Base-by-base conservation (phyloP, 2,888 invertebrate species). In the Mythimna ferrago region DNA sequence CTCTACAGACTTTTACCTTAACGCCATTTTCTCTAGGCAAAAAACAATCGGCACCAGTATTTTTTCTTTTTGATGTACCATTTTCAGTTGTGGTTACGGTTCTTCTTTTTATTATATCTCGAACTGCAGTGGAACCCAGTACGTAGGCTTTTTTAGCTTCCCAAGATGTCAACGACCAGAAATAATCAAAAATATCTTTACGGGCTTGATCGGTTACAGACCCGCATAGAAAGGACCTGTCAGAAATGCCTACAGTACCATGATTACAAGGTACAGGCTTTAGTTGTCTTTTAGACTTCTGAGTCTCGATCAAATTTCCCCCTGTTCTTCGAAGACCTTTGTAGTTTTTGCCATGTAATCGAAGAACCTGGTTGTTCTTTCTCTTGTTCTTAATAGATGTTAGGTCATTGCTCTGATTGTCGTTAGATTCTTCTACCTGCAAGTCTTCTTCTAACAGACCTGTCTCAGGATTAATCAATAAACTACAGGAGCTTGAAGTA, bases 111-210 rank as follows among this genome's bases (percentile, higher is more conserved):
- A 61, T 51, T 51, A 69, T 41, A 44, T 62, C 19, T 62, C 69
- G 41, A 35, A 48, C 53, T 61, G 38, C 53, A 62, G 41, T 56
- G 56, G 56, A 56, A 56, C 56, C 56, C 26, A 56, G 56, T 38
- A 60, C 53, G 51, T 68, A 68, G 35, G 68, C 68, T 60, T 61
- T 58, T 51, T 68, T 68, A 53, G 68, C 68, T 68, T 68, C 35
- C 68, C 68, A 68, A 44, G 48, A 44, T 61, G 68, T 44, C 61
- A n/a, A n/a, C n/a, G n/a, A n/a, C n/a, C n/a, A n/a, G n/a, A n/a
- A n/a, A n/a, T n/a, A n/a, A n/a, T n/a, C n/a, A n/a, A n/a, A n/a
- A n/a, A n/a, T n/a, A n/a, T n/a, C n/a, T n/a, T n/a, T n/a, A n/a
- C n/a, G n/a, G n/a, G n/a, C n/a, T n/a, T n/a, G n/a, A n/a, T n/a